Percentiles rank a stretch among this genome's conserved stretches.
phyloP scores from a whole-genome alignment of 2,888 invertebrate species.

The Drymonia ruficornis region DNA sequence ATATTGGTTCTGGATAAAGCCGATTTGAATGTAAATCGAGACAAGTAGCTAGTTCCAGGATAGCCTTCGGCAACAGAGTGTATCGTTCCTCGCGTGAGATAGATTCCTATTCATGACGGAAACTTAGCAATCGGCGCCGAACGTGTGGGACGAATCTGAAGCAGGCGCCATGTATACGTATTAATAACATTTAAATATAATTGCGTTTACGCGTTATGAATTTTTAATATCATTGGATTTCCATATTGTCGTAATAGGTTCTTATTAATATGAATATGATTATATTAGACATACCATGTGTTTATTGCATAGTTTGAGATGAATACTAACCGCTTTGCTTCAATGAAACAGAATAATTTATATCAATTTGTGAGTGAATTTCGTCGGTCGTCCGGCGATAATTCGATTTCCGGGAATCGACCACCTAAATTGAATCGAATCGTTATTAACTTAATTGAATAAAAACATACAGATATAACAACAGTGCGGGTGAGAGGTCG shows the following conservation, averaged over 20 bases:
- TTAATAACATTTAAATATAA: constrained; percentile 7
- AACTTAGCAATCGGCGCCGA: constrained; percentile 27
- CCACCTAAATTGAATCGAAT: constrained; percentile 44
- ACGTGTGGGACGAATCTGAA: constrained; percentile 24
- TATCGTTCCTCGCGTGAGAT: constrained; percentile 55
- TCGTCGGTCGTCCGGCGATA: constrained; percentile 33
- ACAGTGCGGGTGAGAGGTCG: constrained; percentile 34
- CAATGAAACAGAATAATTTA: not conserved
- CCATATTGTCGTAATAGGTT: constrained; percentile 1
- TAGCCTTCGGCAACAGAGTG: constrained; percentile 51
- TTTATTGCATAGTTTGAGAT: constrained; percentile 1
- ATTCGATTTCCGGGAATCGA: constrained; percentile 35
- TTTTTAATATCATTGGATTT: constrained; percentile 1
- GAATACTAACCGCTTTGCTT: constrained; percentile 5
- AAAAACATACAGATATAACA: constrained; percentile 50
- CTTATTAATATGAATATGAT: constrained; percentile 5
- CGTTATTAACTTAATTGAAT: constrained; percentile 47
- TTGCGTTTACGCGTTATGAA: constrained; percentile 7
- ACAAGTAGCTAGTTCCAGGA: constrained; percentile 53
- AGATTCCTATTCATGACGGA: constrained; percentile 42
- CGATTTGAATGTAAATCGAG: constrained; percentile 63
- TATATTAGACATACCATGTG: not conserved
- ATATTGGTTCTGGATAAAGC: constrained; percentile 55
- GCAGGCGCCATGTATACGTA: constrained; percentile 15
- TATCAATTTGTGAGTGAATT: constrained; percentile 7